These are phyloP conservation scores for Copsychus sechellarum DNA, from an alignment of 2,113 vertebrate species.

Conservation along the genomic window DNA sequence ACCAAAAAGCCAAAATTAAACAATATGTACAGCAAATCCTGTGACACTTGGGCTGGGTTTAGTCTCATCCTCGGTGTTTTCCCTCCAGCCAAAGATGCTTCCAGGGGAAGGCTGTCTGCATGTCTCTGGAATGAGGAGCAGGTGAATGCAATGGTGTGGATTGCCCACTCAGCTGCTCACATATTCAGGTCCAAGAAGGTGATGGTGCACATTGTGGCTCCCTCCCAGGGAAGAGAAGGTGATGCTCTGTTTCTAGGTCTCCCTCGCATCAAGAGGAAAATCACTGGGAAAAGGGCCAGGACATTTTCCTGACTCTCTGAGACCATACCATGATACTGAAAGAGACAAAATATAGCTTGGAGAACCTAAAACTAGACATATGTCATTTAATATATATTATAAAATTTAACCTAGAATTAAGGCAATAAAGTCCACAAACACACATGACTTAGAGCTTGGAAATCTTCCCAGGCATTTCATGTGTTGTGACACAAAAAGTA, in stretches of 20 bases:
- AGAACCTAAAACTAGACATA: background rate
- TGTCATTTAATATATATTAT: background rate
- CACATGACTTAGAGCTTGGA: background rate
- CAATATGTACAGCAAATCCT: background rate
- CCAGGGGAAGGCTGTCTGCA: background rate
- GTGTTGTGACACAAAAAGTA: background rate
- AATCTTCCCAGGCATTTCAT: background rate
- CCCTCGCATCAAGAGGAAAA: background rate
- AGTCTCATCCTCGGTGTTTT: background rate
- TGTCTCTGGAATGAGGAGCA: background rate
- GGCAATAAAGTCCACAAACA: background rate
- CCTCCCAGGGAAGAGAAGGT: background rate
- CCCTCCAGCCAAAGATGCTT: background rate
- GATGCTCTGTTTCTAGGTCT: background rate
- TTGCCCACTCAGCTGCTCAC: fast-evolving
- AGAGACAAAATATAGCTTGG: background rate
- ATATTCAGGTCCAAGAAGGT: background rate
- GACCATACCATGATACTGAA: background rate
- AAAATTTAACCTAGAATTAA: background rate
- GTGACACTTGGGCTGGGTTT: background rate
- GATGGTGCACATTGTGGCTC: background rate
- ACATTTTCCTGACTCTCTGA: background rate
- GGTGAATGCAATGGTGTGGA: background rate
- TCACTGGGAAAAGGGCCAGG: background rate
- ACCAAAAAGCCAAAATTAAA: background rate